Evolutionary conservation across 2,888 invertebrate species (phyloP).

Genomic region (Netelia fuscicornis): DNA sequence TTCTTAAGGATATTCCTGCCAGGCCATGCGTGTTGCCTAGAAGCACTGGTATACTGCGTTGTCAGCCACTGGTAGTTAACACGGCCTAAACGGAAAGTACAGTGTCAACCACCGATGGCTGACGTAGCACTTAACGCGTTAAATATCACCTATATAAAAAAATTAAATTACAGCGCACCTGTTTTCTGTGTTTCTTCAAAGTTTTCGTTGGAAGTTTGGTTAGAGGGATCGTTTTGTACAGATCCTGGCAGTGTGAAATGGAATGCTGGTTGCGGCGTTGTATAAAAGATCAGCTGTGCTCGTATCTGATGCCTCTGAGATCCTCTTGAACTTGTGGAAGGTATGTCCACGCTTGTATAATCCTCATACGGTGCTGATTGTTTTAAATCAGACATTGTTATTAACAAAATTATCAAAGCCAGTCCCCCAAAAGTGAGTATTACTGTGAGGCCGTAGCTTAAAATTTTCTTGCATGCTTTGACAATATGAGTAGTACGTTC

Average conservation of each 20-base stretch:
- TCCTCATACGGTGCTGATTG: slow-evolving; percentile 49
- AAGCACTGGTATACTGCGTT: too few species aligned
- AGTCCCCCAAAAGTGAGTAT: slow-evolving; percentile 9
- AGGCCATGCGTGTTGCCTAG: too few species aligned
- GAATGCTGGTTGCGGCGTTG: slow-evolving; percentile 31
- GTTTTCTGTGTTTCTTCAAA: slow-evolving; percentile 3
- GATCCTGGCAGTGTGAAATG: slow-evolving; percentile 50
- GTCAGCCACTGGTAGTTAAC: too few species aligned
- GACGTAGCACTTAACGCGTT: too few species aligned
- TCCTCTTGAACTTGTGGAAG: neutral
- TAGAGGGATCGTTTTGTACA: neutral
- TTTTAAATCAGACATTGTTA: slow-evolving; percentile 32
- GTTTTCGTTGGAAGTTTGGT: neutral
- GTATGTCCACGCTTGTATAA: slow-evolving; percentile 1
- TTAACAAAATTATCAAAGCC: slow-evolving; percentile 6
- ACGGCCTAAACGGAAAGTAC: too few species aligned
- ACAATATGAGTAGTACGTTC: slow-evolving; percentile 45
- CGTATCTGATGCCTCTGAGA: slow-evolving; percentile 1
- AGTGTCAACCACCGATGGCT: too few species aligned
- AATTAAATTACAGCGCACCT: slow-evolving; percentile 18
- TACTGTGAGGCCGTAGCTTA: neutral
- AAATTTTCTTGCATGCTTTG: slow-evolving; percentile 58
- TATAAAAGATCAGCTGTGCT: slow-evolving; percentile 29
- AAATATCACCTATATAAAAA: too few species aligned
- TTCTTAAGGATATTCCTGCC: too few species aligned